Evolutionary conservation across 2,113 vertebrate genomes (phyloP), one percentile per base, ranked within the genome.

Genomic region (Hiodon tergisus): DNA sequence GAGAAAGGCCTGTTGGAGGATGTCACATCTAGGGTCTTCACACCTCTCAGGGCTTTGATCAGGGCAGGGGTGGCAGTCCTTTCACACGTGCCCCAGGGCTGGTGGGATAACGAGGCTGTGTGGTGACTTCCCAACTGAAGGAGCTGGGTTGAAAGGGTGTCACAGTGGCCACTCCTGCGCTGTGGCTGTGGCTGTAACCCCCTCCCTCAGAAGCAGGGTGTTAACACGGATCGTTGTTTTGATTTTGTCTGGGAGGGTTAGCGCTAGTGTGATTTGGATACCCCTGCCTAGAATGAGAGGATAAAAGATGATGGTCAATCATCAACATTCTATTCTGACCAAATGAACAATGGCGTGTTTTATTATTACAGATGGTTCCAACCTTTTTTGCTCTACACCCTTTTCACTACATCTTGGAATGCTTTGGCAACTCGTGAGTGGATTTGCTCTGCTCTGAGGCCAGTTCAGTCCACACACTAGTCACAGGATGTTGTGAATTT

Each of bases 51-150:
- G 31, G 31, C 31, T 31, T 31, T 31, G 31, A 31, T 31, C 31
- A 31, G 31, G 31, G 31, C 50, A 72, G 71, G 62, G 14, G 59
- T 51, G 46, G 54, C 69, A 60, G 3, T 13, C 47, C 13, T 13
- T 10, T 55, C 62, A 6, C 0, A 16, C 47, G 10, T 31, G 11
- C 54, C 13, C 13, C 17, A 6, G 6, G 55, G 72, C 61, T 16
- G 57, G 61, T 31, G 13, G 1, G 17, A 9, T 10, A 48, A 73
- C 14, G 59, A 50, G 50, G 52, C 62, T 13, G 47, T n/a, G 52
- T 14, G 69, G 47, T 31, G 17, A 69, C 76, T 77, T 62, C 55
- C 70, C 76, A 72, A 77, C 67, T 72, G 62, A 69, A 54, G 31
- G 57, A 14, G 11, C 5, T 4, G 2, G 31, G 55, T 2, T 47